Conservation (phyloP, 2,113 vertebrate species). For the Setophaga petechia region DNA sequence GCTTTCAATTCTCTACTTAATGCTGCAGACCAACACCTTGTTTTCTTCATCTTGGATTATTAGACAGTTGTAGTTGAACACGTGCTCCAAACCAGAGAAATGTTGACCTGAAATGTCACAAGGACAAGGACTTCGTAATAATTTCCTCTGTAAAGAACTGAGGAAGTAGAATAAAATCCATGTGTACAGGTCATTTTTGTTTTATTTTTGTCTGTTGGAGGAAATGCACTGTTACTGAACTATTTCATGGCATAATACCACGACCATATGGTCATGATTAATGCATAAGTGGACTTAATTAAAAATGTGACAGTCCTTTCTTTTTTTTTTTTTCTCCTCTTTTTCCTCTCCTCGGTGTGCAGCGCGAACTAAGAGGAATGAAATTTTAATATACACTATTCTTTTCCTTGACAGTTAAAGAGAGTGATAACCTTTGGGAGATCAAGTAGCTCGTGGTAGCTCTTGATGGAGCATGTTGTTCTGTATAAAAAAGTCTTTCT, state of each 20-base stretch:
- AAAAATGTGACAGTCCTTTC: not conserved
- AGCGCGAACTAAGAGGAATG: not conserved
- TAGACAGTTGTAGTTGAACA: not conserved
- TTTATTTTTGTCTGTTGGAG: not conserved
- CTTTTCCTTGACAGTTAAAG: not conserved
- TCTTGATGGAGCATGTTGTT: not conserved
- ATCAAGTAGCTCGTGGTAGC: not conserved
- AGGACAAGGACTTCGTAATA: not conserved
- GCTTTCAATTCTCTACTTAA: not conserved
- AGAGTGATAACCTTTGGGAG: not conserved
- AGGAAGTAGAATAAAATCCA: not conserved
- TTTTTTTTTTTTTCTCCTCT: accelerated
- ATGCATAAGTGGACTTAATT: not conserved
- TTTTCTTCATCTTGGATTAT: not conserved
- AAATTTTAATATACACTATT: not conserved
- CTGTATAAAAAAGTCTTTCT: not conserved
- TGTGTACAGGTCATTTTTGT: not conserved
- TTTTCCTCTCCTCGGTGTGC: not conserved
- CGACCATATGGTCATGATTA: not conserved
- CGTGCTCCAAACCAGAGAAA: not conserved
- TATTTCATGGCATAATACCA: not conserved
- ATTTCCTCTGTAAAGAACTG: not conserved
- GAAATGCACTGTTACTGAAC: not conserved
- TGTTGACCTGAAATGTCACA: not conserved
- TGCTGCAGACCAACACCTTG: not conserved